Base-by-base conservation (phyloP, 2,888 invertebrate genomes). In the Meloe dianella region DNA sequence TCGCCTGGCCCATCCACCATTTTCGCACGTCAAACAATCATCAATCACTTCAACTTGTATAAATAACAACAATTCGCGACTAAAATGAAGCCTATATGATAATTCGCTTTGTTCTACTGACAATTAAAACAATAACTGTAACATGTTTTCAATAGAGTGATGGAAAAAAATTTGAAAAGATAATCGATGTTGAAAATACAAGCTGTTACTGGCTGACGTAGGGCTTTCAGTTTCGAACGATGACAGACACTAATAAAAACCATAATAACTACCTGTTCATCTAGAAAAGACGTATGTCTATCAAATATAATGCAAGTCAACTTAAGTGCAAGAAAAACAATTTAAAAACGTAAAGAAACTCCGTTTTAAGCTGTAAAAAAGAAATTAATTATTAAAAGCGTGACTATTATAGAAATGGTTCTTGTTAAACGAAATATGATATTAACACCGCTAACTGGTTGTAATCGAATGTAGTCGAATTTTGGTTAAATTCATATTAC, bases 261-360 rank as follows among this genome's bases (percentile, higher is more conserved):
- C 51, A 22, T 22, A 51, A 54, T 54, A 14, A 54, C 54, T 54
- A 54, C 54, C 54, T 54, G 54, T 54, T 24, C 9, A 3, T 24
- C 0, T 17, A 59, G 69, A 65, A 58, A 80, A 78, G 63, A 77
- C 32, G 20, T 8, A 8, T 57, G 57, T 54, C 29, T 20, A 51
- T 54, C 54, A 54, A 12, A 12, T 24, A 24, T 1, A 54, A 24
- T 54, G 5, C 22, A 24, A 54, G 14, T 54, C 20, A 20, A 20
- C 20, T 20, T 9, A 9, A 22, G 7, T 12, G 9, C 3, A 9
- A 3, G 8, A 47, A 20, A 4, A 20, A 24, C 12, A 54, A 54
- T 54, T 54, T 12, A 2, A 24, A 22, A 22, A 24, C 8, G n/a
- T n/a, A 17, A 41, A 12, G 17, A 17, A 17, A n/a, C 4, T 41